These are phyloP conservation scores for Pantherophis guttatus DNA, from an alignment of 2,113 vertebrate genomes.

Conservation along the genomic window DNA sequence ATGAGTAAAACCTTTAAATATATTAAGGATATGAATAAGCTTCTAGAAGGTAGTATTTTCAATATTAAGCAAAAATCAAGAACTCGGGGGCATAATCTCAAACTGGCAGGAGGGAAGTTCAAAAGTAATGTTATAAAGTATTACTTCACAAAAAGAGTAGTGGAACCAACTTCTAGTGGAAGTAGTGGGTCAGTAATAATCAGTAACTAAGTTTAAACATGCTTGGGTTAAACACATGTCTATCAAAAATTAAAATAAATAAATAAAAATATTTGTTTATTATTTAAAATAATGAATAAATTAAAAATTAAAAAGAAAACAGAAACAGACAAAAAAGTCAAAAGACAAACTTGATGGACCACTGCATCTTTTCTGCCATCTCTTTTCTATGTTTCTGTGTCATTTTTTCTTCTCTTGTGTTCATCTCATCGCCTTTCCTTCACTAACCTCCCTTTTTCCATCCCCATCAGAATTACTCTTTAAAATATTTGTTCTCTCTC, in stretches of 20 bases:
- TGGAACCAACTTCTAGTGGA: not conserved
- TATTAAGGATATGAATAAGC: too few species aligned
- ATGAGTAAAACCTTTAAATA: too few species aligned
- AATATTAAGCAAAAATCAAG: not conserved
- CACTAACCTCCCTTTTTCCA: not conserved
- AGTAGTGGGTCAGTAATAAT: not conserved
- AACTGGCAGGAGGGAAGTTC: not conserved
- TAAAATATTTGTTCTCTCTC: not conserved
- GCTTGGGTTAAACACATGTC: not conserved
- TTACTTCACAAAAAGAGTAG: not conserved
- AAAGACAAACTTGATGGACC: not conserved
- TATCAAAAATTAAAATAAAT: not conserved
- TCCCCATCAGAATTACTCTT: not conserved
- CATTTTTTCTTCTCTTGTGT: not conserved
- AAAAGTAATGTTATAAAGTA: not conserved
- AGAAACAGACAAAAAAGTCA: not conserved
- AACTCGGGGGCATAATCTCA: not conserved
- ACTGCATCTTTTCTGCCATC: not conserved
- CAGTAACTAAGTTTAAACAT: not conserved
- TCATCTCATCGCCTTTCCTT: not conserved
- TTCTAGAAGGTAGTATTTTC: too few species aligned
- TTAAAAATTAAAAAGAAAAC: not conserved
- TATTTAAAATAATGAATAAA: not conserved
- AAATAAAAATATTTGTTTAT: not conserved
- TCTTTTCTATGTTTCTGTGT: not conserved